A percentile compares a stretch with the other conserved stretches of the same genome.
These are phyloP conservation scores for Stenotaenia linearis DNA, from an alignment of 2,888 invertebrate genomes.

Conservation along the genomic window DNA sequence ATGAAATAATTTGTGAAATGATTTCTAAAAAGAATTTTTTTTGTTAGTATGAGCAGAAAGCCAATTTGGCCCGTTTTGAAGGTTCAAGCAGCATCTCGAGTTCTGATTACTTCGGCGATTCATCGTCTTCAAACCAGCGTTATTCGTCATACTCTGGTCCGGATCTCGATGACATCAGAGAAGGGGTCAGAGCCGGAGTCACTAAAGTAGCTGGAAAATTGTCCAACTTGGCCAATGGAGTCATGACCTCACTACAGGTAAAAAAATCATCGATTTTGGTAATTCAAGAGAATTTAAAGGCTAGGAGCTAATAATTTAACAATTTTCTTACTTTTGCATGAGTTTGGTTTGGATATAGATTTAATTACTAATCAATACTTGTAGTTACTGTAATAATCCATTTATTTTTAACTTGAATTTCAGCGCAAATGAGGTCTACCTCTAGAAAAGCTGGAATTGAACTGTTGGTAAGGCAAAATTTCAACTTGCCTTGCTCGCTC, in stretches of 20 bases:
- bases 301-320: neutral
- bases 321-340: neutral
- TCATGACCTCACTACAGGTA: slow-evolving; percentile 88
- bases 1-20: neutral
- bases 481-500: neutral
- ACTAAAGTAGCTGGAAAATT: slow-evolving; percentile 95
- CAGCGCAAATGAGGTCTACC: slow-evolving; percentile 21
- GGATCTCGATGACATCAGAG: slow-evolving; percentile 93
- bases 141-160: slow-evolving; percentile 46
- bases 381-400: neutral
- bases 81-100: slow-evolving; percentile 94
- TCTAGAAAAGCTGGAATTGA: slow-evolving; percentile 2
- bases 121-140: slow-evolving; percentile 37
- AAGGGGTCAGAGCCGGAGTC: slow-evolving; percentile 93
- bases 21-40: neutral
- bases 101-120: slow-evolving; percentile 83
- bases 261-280: too few species aligned
- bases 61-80: slow-evolving; percentile 70
- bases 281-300: too few species aligned
- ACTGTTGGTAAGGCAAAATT: slow-evolving; percentile 12
- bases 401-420: neutral
- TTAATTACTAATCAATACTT: neutral
- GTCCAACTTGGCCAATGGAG: slow-evolving; percentile 87
- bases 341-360: neutral
- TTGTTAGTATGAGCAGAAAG: slow-evolving; percentile 53